Evolutionary conservation across 1,140 invertebrate genomes (phyloP).

Genomic region (Sminthurides bifidus): DNA sequence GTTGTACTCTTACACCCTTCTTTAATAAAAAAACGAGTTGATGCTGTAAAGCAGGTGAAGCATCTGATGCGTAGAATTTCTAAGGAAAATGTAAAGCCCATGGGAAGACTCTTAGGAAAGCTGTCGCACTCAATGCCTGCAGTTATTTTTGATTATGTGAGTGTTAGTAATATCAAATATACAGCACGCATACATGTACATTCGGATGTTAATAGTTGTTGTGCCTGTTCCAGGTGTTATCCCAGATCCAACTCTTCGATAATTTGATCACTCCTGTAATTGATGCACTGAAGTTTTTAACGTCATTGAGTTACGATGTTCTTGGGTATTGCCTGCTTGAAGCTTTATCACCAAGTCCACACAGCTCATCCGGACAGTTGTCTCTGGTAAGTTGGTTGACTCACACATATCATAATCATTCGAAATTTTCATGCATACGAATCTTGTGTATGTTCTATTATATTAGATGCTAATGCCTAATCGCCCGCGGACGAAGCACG

Average conservation of each 20-base stretch:
- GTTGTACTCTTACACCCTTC: conserved; percentile 68
- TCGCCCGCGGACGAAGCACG: conserved; percentile 61
- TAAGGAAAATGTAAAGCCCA: conserved; percentile 96
- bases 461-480: conserved; percentile 38
- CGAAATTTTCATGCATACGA: not conserved
- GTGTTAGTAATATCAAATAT: conserved; percentile 22
- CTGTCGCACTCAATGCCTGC: conserved; percentile 90
- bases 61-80: conserved; percentile 95
- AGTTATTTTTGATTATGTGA: conserved; percentile 90
- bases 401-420: not conserved
- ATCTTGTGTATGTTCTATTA: not conserved
- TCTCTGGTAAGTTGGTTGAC: conserved; percentile 16
- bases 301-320: conserved; percentile 89
- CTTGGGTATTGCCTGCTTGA: conserved; percentile 92
- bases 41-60: conserved; percentile 81
- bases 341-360: conserved; percentile 52
- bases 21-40: conserved; percentile 65
- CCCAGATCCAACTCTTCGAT: conserved; percentile 94
- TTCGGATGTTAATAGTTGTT: conserved; percentile 5
- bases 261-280: conserved; percentile 93
- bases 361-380: not conserved
- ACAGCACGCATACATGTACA: not conserved
- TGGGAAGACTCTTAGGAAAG: conserved; percentile 90
- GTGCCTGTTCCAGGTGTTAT: conserved; percentile 46
- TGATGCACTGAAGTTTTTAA: conserved; percentile 94